phyloP scores from a whole-genome alignment of 2,888 invertebrate genomes.

The Himalopsyche tibetana region DNA sequence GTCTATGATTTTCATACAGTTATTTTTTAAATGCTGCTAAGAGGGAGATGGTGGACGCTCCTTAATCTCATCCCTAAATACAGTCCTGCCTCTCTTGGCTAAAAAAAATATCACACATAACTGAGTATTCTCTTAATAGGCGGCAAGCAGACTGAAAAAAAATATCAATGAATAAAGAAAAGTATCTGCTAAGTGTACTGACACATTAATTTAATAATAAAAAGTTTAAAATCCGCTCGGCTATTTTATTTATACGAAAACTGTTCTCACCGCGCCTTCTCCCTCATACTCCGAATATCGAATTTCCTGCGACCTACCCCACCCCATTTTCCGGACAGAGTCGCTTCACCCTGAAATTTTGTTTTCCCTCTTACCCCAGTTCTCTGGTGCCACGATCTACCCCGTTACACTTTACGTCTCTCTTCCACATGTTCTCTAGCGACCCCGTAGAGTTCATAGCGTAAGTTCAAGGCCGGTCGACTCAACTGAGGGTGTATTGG shows the following conservation, averaged over 20 bases:
- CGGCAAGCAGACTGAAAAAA: too few relatives aligned
- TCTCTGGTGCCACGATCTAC: constrained; percentile 7
- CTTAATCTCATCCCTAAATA: too few relatives aligned
- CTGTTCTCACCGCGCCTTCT: neutral
- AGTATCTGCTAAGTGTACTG: too few relatives aligned
- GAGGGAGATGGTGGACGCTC: too few relatives aligned
- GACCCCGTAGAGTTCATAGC: constrained; percentile 4
- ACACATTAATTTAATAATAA: too few relatives aligned
- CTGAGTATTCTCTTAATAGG: too few relatives aligned
- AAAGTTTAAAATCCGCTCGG: neutral
- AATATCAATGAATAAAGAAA: too few relatives aligned
- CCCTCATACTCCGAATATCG: neutral
- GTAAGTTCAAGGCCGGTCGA: constrained; percentile 11
- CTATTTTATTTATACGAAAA: neutral
- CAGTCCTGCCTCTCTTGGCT: too few relatives aligned
- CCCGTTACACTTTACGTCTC: neutral
- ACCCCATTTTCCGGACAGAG: neutral
- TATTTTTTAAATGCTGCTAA: too few relatives aligned
- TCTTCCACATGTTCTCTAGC: neutral
- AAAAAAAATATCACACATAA: too few relatives aligned
- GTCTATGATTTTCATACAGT: too few relatives aligned
- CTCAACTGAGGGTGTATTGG: constrained; percentile 9
- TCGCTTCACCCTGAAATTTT: constrained; percentile 23
- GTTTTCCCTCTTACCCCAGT: constrained; percentile 24
- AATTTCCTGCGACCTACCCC: constrained; percentile 3